These are phyloP conservation scores for Nephrotoma appendiculata DNA, from an alignment of 2,888 invertebrate genomes.

Conservation along the genomic window DNA sequence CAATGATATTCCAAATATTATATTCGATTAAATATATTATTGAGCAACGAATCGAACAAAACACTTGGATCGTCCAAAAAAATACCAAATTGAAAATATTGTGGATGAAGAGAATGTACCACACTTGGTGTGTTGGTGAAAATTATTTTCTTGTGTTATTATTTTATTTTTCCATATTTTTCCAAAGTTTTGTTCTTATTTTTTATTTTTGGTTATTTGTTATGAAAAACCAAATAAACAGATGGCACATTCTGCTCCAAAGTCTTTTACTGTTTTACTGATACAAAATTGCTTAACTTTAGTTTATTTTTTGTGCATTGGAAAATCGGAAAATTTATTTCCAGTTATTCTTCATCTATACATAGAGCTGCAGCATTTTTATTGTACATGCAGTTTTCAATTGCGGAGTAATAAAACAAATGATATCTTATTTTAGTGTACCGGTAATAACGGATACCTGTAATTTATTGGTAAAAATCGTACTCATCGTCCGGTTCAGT, in stretches of 20 bases:
- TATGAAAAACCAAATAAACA: not conserved
- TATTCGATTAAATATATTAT: no score
- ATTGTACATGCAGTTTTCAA: not conserved
- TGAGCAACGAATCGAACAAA: not conserved
- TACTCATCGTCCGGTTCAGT: not conserved
- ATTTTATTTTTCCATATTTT: not conserved
- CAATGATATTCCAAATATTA: no score
- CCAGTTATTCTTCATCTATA: not conserved
- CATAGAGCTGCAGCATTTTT: not conserved
- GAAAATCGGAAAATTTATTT: not conserved
- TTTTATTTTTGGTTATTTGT: not conserved
- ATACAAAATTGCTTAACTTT: not conserved
- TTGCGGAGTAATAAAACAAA: not conserved
- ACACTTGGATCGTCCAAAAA: not conserved
- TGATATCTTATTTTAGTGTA: not conserved
- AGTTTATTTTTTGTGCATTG: not conserved
- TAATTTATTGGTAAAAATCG: not conserved
- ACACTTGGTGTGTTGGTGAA: not conserved
- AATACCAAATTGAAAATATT: not conserved
- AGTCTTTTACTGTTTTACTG: not conserved
- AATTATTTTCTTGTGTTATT: not conserved
- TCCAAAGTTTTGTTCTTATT: not conserved
- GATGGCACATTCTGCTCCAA: not conserved
- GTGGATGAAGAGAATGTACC: not conserved
- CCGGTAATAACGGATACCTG: not conserved